Evolutionary conservation across 2,888 invertebrate genomes (phyloP), one percentile per base, ranked within the genome.

Genomic region (Drosophila hamatofila): DNA sequence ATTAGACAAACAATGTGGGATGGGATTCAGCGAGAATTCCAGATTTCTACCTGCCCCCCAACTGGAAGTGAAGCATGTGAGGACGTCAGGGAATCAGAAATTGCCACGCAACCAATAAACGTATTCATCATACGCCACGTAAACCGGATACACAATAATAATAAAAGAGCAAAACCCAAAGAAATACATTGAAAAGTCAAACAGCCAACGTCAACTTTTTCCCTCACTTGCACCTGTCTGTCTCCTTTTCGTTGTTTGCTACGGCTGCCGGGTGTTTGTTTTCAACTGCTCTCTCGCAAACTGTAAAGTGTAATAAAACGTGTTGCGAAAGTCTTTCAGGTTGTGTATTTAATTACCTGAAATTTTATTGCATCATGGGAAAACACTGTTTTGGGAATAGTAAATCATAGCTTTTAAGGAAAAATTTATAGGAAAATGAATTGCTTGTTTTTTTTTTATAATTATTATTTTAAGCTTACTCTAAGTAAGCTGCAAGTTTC

Each of bases 111-210:
- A 72, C 73, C 75, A 74, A 79, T 79, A 79, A 77, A 75, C 66
- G 62, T 75, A 72, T 75, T 80, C 74, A 75, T 83, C 83, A 85
- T 83, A 73, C 78, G 73, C 74, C 70, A 72, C 75, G 71, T 83
- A 75, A 76, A 57, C 75, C 85, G 80, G 80, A 83, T 80, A 71
- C 71, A 58, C 14, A 76, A 78, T 80, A 85, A 82, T 75, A 83
- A 81, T 64, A 57, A 56, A 61, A 51, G 39, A 57, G 21, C 18
- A 14, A 37, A 16, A 14, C 49, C 51, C 23, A 55, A 60, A 70
- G 59, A 69, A 72, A 78, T 72, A 70, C 83, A 75, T 83, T 83
- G 65, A 80, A 77, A 75, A 77, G 42, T 56, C 56, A 62, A 71
- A 73, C 46, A 57, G 35, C 48, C 65, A 35, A 18, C 37, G 51